Evolutionary conservation across 37 sponge, comb jelly and placozoan genomes (phyloP).

Genomic region (Axinella damicornis): DNA sequence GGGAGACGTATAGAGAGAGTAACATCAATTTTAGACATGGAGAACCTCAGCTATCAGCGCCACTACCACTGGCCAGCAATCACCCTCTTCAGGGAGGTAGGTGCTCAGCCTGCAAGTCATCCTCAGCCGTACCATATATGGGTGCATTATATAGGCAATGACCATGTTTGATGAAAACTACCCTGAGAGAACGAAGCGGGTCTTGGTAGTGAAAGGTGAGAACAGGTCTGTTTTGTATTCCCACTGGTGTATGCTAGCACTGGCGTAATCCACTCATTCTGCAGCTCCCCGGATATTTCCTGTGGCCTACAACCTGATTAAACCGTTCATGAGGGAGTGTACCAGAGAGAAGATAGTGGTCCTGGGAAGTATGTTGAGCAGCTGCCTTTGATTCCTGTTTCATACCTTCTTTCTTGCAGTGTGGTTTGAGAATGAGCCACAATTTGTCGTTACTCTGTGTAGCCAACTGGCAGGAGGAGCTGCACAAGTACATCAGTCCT

Average conservation of each 20-base stretch:
- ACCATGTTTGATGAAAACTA: constrained; percentile 67
- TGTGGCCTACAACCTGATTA: constrained; percentile 67
- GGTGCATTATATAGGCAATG: neutral
- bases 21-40: constrained; percentile 50
- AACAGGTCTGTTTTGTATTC: too few relatives aligned
- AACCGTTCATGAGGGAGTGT: constrained; percentile 57
- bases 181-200: constrained; percentile 57
- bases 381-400: too few relatives aligned
- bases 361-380: constrained; percentile 32
- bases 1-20: constrained; percentile 39
- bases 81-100: constrained; percentile 4
- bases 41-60: constrained; percentile 62
- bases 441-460: too few relatives aligned
- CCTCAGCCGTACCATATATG: too few relatives aligned
- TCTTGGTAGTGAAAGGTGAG: constrained; percentile 58
- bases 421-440: too few relatives aligned
- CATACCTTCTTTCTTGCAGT: too few relatives aligned
- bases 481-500: constrained; percentile 69
- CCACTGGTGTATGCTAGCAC: too few relatives aligned
- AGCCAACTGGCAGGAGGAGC: constrained; percentile 56
- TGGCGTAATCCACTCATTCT: neutral
- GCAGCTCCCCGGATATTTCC: constrained; percentile 68
- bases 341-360: constrained; percentile 65
- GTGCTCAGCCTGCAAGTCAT: too few relatives aligned
- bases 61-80: constrained; percentile 67